A percentile compares a stretch with the other conserved stretches of the same genome.
phyloP scores from a whole-genome alignment of 2,888 invertebrate species.

The Sphinx pinastri region DNA sequence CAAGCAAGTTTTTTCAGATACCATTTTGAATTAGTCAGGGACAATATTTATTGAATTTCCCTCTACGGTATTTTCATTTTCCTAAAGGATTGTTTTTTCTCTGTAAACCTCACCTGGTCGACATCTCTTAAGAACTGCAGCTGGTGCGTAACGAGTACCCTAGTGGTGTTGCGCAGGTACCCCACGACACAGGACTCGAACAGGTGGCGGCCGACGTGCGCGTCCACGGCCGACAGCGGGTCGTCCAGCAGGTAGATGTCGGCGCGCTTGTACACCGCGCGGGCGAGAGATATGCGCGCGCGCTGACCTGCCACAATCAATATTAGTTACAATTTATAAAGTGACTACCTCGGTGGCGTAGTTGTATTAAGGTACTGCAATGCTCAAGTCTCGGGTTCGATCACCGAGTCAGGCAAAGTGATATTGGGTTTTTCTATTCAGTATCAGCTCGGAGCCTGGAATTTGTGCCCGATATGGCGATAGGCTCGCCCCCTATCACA shows the following conservation, averaged over 20 bases:
- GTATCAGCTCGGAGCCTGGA: too few species aligned
- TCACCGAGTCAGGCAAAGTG: neutral
- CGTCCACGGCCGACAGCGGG: conserved; percentile 96
- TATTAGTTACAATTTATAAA: too few species aligned
- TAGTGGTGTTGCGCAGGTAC: conserved; percentile 87
- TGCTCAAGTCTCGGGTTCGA: conserved; percentile 1
- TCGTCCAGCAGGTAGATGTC: conserved; percentile 96
- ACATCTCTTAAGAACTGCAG: conserved; percentile 87
- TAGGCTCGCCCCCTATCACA: conserved; percentile 9
- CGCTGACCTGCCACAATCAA: conserved; percentile 87
- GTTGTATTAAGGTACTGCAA: neutral
- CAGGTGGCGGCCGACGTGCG: conserved; percentile 94
- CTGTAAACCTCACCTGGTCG: conserved; percentile 60
- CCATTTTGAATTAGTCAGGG: too few species aligned
- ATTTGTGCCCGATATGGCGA: neutral
- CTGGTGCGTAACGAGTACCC: conserved; percentile 91
- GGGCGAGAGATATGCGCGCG: conserved; percentile 93
- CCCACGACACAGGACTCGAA: conserved; percentile 91
- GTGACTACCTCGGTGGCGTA: too few species aligned
- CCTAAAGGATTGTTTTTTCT: too few species aligned
- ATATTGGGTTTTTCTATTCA: neutral
- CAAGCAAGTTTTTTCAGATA: too few species aligned
- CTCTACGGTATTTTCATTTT: too few species aligned
- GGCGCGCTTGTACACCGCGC: conserved; percentile 93
- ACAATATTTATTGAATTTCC: too few species aligned